These are phyloP conservation scores for Globia sparganii DNA, from an alignment of 2,888 invertebrate genomes.

Conservation along the genomic window DNA sequence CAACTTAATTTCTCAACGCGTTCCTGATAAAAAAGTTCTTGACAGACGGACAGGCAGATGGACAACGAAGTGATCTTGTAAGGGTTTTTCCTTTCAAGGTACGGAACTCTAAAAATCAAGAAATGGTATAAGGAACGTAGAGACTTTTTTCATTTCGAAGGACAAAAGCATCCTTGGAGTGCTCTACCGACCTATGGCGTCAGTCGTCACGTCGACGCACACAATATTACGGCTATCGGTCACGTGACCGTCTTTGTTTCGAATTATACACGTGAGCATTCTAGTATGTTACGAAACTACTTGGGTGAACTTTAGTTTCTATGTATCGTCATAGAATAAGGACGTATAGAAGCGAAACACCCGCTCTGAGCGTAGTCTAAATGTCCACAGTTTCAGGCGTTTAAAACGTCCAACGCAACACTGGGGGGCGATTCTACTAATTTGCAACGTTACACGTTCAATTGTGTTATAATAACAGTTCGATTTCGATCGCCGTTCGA, in stretches of 20 bases:
- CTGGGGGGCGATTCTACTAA: too few species aligned
- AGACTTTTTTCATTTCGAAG: not conserved
- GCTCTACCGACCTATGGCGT: constrained; percentile 9
- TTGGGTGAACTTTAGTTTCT: not conserved
- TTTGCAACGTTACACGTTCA: too few species aligned
- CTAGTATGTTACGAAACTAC: constrained; percentile 20
- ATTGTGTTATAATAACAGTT: too few species aligned
- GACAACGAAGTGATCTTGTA: too few species aligned
- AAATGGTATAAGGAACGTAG: not conserved
- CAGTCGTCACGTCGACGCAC: constrained; percentile 19
- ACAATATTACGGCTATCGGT: constrained; percentile 14
- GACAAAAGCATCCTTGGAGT: not conserved
- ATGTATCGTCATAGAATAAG: not conserved
- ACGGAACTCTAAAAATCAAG: not conserved
- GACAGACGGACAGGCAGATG: too few species aligned
- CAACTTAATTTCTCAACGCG: too few species aligned
- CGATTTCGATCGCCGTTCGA: too few species aligned
- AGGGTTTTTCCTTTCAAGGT: too few species aligned
- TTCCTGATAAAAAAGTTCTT: too few species aligned
- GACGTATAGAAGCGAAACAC: not conserved
- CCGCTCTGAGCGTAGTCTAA: not conserved
- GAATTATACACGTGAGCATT: constrained; percentile 23
- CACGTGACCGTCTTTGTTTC: constrained; percentile 28
- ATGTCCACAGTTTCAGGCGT: not conserved
- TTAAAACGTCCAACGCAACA: not conserved